Evolutionary conservation across 2,888 invertebrate species (phyloP).

Genomic region (Drosophila limbata): DNA sequence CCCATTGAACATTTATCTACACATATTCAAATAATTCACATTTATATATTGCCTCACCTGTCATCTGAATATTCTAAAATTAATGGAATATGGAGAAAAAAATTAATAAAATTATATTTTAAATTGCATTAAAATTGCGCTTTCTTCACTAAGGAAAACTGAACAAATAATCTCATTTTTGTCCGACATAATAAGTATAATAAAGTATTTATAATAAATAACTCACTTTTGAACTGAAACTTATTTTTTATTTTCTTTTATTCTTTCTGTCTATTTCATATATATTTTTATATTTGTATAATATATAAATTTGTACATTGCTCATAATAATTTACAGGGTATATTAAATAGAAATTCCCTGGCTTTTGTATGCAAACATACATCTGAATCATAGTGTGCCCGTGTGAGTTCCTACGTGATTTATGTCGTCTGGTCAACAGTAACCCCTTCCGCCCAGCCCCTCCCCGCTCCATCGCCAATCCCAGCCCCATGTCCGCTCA

Average conservation of each 20-base stretch:
- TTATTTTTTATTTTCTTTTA: neutral
- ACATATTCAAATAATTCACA: no score
- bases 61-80: no score
- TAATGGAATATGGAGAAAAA: no score
- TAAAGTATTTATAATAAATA: no score
- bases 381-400: neutral
- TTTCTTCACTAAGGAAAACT: no score
- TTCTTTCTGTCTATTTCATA: neutral
- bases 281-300: no score
- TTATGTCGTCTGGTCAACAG: slow-evolving; percentile 56
- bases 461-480: neutral
- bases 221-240: no score
- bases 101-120: no score
- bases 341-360: slow-evolving; percentile 24
- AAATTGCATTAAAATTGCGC: no score
- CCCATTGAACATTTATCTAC: no score
- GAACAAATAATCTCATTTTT: no score
- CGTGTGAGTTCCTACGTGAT: slow-evolving; percentile 48
- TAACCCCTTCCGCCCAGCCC: neutral
- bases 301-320: neutral
- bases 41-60: neutral
- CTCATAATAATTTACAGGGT: neutral
- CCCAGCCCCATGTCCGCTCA: slow-evolving; percentile 28
- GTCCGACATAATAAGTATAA: no score
- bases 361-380: slow-evolving; percentile 15